Conservation (phyloP, 37 sponge, comb jelly and placozoan genomes). For the Agelas oroides region DNA sequence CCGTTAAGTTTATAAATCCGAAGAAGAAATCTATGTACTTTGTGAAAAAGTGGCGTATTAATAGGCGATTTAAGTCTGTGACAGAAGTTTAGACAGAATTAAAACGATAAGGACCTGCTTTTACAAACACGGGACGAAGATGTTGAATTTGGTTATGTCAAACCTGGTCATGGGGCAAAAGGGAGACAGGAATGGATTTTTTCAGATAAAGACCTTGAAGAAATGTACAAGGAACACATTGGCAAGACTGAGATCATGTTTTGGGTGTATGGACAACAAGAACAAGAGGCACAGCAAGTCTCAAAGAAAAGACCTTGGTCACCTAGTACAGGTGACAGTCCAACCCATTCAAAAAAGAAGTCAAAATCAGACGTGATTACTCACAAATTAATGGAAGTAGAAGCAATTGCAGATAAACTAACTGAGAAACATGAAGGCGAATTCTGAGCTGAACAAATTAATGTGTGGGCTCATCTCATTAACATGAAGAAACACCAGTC, state of each 20-base stretch:
- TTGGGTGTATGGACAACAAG: no score
- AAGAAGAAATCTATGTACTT: neutral
- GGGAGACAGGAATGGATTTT: neutral
- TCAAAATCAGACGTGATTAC: neutral
- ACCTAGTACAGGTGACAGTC: neutral
- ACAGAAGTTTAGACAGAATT: no score
- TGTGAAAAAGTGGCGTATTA: neutral
- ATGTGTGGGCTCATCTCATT: slow-evolving; percentile 33
- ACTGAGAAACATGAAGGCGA: slow-evolving; percentile 1
- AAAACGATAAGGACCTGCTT: no score
- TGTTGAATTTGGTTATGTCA: neutral
- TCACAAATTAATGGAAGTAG: neutral
- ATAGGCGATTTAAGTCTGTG: no score
- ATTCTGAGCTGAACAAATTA: slow-evolving; percentile 12
- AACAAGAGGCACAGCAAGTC: no score
- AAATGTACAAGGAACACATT: neutral
- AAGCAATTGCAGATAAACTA: slow-evolving; percentile 5
- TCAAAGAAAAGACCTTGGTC: neutral
- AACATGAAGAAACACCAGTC: slow-evolving; percentile 17
- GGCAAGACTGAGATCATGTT: no score
- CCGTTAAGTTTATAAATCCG: neutral
- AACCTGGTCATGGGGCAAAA: neutral
- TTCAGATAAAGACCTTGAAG: neutral
- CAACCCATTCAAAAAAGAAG: no score
- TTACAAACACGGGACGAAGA: no score